These are phyloP conservation scores for Rhinogobius similis DNA, from an alignment of 2,113 vertebrate genomes.

Conservation along the genomic window DNA sequence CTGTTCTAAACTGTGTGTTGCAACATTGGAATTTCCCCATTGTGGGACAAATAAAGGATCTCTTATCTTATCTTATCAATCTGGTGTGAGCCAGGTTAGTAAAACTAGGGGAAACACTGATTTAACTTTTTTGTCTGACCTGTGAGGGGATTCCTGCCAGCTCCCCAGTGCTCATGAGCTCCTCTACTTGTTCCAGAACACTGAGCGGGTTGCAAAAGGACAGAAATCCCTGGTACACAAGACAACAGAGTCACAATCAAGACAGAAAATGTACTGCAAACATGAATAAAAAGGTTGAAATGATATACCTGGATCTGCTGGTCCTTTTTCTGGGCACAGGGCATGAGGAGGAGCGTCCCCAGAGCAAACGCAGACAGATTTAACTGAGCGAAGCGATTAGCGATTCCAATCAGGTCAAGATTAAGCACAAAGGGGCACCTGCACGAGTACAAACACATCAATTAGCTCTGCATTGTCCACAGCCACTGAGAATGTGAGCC, in stretches of 20 bases:
- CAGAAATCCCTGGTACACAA: constrained; percentile 81
- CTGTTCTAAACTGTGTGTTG: too few species aligned
- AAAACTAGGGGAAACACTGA: too few species aligned
- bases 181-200: constrained; percentile 85
- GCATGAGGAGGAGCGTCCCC: constrained; percentile 89
- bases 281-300: too few species aligned
- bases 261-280: not conserved
- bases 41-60: too few species aligned
- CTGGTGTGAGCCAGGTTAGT: too few species aligned
- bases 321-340: constrained; percentile 80
- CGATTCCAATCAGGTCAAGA: constrained; percentile 86
- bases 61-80: too few species aligned
- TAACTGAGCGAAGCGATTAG: constrained; percentile 88
- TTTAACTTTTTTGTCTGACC: too few species aligned
- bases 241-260: not conserved
- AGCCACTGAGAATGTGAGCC: not conserved
- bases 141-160: constrained; percentile 86
- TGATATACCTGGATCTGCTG: constrained; percentile 86
- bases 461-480: not conserved
- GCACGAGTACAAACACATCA: not conserved
- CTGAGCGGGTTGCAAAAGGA: constrained; percentile 72
- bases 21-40: too few species aligned
- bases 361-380: constrained; percentile 87
- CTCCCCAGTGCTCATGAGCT: constrained; percentile 85
- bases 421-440: constrained; percentile 92